Percentiles rank a stretch among this genome's conserved stretches.
Evolutionary conservation across 2,113 vertebrate species (phyloP).

Genomic region (Sapayoa aenigma): DNA sequence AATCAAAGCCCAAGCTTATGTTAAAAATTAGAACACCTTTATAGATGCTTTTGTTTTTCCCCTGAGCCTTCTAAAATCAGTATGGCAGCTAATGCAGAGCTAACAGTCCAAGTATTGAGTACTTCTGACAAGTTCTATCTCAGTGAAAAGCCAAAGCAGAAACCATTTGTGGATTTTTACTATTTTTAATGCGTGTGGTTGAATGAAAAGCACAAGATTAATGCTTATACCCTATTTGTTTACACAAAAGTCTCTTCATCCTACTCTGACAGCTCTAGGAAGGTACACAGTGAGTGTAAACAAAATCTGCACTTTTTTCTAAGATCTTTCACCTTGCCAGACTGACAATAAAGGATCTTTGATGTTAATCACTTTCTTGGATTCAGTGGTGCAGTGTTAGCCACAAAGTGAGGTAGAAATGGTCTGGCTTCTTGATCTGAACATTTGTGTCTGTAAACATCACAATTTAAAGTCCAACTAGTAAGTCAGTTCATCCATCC

Average conservation of each 20-base stretch:
- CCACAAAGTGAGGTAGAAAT: not conserved
- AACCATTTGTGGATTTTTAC: not conserved
- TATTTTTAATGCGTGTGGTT: not conserved
- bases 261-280: not conserved
- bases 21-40: slow-evolving; percentile 73
- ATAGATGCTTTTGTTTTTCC: slow-evolving; percentile 68
- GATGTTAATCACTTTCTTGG: not conserved
- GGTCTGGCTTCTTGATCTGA: not conserved
- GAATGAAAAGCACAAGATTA: not conserved
- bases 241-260: not conserved
- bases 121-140: slow-evolving; percentile 15
- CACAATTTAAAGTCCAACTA: not conserved
- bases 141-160: not conserved
- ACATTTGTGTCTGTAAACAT: not conserved
- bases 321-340: not conserved
- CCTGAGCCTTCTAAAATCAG: slow-evolving; percentile 71
- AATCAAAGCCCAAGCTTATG: slow-evolving; percentile 66
- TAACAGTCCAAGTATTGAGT: not conserved
- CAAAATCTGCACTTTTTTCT: not conserved
- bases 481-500: not conserved
- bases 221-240: not conserved
- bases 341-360: not conserved
- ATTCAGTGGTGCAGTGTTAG: not conserved
- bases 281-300: not conserved
- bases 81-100: slow-evolving; percentile 50